Evolutionary conservation across 2,113 vertebrate genomes (phyloP), one percentile per base, ranked within the genome.

Genomic region (Microcebus ravelobensis): DNA sequence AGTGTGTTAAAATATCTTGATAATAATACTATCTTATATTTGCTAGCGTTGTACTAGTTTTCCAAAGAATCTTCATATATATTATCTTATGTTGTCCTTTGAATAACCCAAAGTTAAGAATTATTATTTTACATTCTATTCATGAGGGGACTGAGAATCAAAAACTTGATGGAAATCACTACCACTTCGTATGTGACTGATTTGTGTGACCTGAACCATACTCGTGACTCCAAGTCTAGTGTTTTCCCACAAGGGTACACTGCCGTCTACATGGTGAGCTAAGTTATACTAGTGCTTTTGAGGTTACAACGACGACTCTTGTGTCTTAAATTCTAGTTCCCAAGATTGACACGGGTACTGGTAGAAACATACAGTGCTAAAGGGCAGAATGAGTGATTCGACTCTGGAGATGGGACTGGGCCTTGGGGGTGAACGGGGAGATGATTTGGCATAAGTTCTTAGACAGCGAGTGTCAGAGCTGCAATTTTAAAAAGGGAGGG

Each of bases 41-140:
- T 59, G 34, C 94, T 83, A 76, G 71, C 12, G 10, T 55, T 68
- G 15, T 82, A 10, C 17, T 87, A 17, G 17, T 80, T 87, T 95
- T 88, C 71, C 20, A 63, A n/a, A 87, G 67, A 82, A 57, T 21
- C 79, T 82, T 81, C 15, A 15, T 74, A 0, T 57, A 25, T 45
- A 21, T 68, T 45, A 20, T 83, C 15, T 77, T 71, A 63, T 55
- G 29, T 80, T 21, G 42, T 34, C 31, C 1, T 92, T 95, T 92
- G 55, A 82, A 29, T 42, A 88, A 34, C 50, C 39, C 25, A 23
- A 91, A 65, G 13, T 89, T 89, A 74, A 84, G 65, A 87, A 55
- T 95, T 34, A 48, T 39, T 80, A 31, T 63, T 86, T 93, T 91
- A 48, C 39, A 70, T 86, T 74, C 89, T 95, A 76, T 71, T 74